phyloP scores from a whole-genome alignment of 2,797 vertebrate species.

The Novumbra hubbsi region DNA sequence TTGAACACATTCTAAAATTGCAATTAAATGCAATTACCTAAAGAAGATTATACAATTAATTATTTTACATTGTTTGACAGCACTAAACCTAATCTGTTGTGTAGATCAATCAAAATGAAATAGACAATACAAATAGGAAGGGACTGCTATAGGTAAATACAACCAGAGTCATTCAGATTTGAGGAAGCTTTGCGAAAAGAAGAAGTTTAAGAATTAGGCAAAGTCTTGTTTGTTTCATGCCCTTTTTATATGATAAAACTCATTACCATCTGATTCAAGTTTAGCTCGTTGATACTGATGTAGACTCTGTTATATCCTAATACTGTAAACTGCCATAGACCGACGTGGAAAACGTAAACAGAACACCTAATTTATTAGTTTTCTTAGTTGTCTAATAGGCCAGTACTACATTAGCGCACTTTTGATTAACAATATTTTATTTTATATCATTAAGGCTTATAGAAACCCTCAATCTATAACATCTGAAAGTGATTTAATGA shows the following conservation, averaged over 20 bases:
- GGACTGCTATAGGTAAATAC: slow-evolving; percentile 26
- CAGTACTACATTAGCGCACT: too few species aligned
- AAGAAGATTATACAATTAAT: too few species aligned
- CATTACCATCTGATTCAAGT: not conserved
- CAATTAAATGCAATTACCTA: too few species aligned
- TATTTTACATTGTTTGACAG: too few species aligned
- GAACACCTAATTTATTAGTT: too few species aligned
- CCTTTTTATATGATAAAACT: slow-evolving; percentile 4
- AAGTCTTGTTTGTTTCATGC: slow-evolving; percentile 35
- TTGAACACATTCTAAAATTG: too few species aligned
- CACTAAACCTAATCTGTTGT: not conserved
- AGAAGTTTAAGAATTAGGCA: slow-evolving; percentile 53
- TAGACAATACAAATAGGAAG: slow-evolving; percentile 49
- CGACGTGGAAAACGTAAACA: too few species aligned
- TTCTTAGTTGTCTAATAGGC: too few species aligned
- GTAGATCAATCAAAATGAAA: not conserved
- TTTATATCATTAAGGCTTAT: not conserved
- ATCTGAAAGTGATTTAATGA: slow-evolving; percentile 46
- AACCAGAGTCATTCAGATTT: slow-evolving; percentile 16
- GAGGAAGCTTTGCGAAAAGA: slow-evolving; percentile 58
- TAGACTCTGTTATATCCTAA: not conserved
- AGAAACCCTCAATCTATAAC: not conserved
- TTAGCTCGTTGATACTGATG: not conserved
- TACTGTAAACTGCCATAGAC: not conserved
- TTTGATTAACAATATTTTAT: too few species aligned